Evolutionary conservation across 2,113 vertebrate species (phyloP).

Genomic region (Tor tambroides): DNA sequence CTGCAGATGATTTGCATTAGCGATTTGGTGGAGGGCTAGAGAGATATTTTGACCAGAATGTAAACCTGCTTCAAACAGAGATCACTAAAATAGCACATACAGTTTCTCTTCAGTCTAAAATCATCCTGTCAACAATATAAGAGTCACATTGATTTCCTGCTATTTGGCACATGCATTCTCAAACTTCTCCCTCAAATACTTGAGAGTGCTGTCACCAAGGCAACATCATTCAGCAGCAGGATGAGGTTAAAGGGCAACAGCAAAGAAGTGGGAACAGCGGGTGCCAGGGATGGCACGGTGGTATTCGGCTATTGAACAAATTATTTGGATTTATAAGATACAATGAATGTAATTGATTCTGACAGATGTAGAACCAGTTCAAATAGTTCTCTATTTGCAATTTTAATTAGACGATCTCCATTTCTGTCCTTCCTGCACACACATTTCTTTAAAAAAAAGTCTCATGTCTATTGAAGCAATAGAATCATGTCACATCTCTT

Average conservation of each 20-base stretch:
- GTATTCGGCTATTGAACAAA: constrained; percentile 12
- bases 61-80: neutral
- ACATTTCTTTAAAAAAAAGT: neutral
- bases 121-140: constrained; percentile 27
- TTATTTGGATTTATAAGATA: neutral
- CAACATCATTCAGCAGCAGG: constrained; percentile 63
- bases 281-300: neutral
- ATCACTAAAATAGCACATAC: neutral
- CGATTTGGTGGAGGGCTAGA: neutral
- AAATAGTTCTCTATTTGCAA: constrained; percentile 7
- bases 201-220: constrained; percentile 71
- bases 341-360: constrained; percentile 18
- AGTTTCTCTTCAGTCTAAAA: constrained; percentile 12
- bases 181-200: constrained; percentile 62
- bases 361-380: constrained; percentile 3
- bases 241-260: constrained; percentile 67
- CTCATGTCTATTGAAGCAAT: constrained; percentile 8
- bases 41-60: constrained; percentile 35
- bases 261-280: constrained; percentile 51
- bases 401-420: constrained; percentile 22
- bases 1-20: constrained; percentile 71
- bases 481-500: constrained; percentile 3
- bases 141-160: neutral
- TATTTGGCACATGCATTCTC: constrained; percentile 4
- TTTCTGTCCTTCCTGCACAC: neutral